Conservation (phyloP, 2,113 vertebrate genomes). For the Hippocampus zosterae region DNA sequence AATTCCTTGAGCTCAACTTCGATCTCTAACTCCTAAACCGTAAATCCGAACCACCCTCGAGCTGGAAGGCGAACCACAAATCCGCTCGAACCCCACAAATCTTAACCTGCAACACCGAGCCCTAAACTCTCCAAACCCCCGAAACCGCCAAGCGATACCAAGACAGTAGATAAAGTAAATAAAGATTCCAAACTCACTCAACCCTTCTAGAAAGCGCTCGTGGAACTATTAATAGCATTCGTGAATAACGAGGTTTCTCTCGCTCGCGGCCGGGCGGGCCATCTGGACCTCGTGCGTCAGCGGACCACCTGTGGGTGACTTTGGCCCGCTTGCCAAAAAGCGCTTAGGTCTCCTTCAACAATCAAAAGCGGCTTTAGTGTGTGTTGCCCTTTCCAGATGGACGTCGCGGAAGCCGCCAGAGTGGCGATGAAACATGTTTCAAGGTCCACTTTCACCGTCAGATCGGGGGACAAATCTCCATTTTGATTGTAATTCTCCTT, state of each 20-base stretch:
- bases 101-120: too few species aligned
- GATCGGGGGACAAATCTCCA: not conserved
- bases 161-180: not conserved
- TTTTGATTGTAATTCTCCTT: not conserved
- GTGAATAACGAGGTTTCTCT: not conserved
- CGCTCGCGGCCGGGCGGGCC: not conserved
- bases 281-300: slow-evolving; percentile 1
- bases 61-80: too few species aligned
- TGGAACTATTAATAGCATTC: not conserved
- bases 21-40: too few species aligned
- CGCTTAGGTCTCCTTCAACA: not conserved
- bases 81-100: too few species aligned
- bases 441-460: too few species aligned
- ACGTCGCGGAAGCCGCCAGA: not conserved
- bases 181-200: not conserved
- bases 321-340: not conserved
- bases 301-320: slow-evolving; percentile 4
- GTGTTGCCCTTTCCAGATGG: not conserved
- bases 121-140: too few species aligned
- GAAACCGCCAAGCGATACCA: not conserved
- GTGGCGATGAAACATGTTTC: too few species aligned
- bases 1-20: too few species aligned
- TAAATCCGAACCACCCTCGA: too few species aligned
- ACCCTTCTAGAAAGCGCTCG: not conserved
- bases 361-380: not conserved